Percentiles rank a stretch among this genome's conserved stretches.
Conservation (phyloP, 2,888 invertebrate genomes). For the Oscheius onirici region DNA sequence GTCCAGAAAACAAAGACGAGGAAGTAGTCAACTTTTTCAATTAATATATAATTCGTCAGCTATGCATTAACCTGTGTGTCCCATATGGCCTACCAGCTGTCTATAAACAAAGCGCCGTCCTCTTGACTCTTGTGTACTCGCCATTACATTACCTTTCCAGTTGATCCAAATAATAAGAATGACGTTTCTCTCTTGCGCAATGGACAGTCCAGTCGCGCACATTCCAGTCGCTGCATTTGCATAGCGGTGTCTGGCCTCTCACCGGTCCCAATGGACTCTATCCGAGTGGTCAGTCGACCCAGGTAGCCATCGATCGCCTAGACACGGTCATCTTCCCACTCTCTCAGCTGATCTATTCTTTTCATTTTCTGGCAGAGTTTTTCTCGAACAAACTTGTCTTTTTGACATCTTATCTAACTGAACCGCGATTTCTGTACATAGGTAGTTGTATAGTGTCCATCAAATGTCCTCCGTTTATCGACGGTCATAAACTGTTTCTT, state of each 20-base stretch:
- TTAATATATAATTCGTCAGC: neutral
- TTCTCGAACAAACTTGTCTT: neutral
- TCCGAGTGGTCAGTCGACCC: conserved; percentile 26
- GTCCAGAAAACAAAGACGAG: neutral
- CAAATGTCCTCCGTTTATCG: no score
- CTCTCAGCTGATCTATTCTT: conserved; percentile 19
- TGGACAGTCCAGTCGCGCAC: conserved; percentile 8
- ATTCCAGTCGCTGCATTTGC: conserved; percentile 24
- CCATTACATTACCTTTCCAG: neutral
- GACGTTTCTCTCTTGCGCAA: conserved; percentile 25
- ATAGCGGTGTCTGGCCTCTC: conserved; percentile 20
- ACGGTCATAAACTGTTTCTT: no score
- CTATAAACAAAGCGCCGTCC: neutral
- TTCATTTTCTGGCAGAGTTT: no score
- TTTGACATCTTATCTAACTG: neutral
- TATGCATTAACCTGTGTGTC: conserved; percentile 4
- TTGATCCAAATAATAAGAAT: neutral
- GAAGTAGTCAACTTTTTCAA: no score
- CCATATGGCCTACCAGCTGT: conserved; percentile 6
- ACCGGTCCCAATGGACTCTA: conserved; percentile 6
- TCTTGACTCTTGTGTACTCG: neutral
- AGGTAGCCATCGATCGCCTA: conserved; percentile 28
- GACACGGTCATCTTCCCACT: conserved; percentile 20
- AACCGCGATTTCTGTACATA: no score
- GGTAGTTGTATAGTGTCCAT: no score